Evolutionary conservation across 1,140 invertebrate species (phyloP).

Genomic region (Diploscapter pachys): DNA sequence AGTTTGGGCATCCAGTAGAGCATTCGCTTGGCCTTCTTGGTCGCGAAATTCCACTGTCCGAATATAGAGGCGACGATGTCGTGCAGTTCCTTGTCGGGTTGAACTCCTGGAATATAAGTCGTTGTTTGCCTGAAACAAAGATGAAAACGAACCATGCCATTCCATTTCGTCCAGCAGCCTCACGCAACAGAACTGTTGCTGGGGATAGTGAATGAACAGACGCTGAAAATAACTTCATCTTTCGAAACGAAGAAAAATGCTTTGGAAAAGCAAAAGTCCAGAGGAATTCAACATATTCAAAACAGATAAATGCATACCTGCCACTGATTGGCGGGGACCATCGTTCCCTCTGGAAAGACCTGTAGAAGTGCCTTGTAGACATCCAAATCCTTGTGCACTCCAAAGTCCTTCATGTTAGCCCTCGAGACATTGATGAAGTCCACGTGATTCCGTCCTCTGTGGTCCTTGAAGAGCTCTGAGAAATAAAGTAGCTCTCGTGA

Average conservation of each 20-base stretch:
- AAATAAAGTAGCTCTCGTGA: slow-evolving; percentile 26
- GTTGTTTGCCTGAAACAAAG: slow-evolving; percentile 31
- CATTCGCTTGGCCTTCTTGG: slow-evolving; percentile 79
- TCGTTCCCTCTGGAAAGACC: slow-evolving; percentile 85
- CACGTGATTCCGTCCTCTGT: slow-evolving; percentile 71
- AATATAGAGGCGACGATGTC: slow-evolving; percentile 78
- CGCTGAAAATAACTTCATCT: slow-evolving; percentile 36
- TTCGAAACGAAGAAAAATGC: slow-evolving; percentile 25
- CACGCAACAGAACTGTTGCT: slow-evolving; percentile 85
- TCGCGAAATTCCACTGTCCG: slow-evolving; percentile 73
- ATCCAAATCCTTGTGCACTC: slow-evolving; percentile 78
- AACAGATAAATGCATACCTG: slow-evolving; percentile 64
- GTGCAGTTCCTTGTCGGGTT: slow-evolving; percentile 83
- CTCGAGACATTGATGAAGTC: slow-evolving; percentile 88
- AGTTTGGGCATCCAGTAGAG: slow-evolving; percentile 99
- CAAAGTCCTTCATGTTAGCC: slow-evolving; percentile 81
- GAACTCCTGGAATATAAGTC: slow-evolving; percentile 68
- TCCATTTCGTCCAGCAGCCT: slow-evolving; percentile 86
- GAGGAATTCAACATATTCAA: slow-evolving; percentile 13
- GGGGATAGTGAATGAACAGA: slow-evolving; percentile 64
- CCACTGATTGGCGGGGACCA: slow-evolving; percentile 75
- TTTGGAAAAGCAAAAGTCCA: slow-evolving; percentile 19
- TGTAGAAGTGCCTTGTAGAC: slow-evolving; percentile 84
- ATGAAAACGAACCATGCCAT: slow-evolving; percentile 69
- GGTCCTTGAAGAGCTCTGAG: slow-evolving; percentile 34